Evolutionary conservation across 1,140 invertebrate species (phyloP).

Genomic region (Charaxes varanes): DNA sequence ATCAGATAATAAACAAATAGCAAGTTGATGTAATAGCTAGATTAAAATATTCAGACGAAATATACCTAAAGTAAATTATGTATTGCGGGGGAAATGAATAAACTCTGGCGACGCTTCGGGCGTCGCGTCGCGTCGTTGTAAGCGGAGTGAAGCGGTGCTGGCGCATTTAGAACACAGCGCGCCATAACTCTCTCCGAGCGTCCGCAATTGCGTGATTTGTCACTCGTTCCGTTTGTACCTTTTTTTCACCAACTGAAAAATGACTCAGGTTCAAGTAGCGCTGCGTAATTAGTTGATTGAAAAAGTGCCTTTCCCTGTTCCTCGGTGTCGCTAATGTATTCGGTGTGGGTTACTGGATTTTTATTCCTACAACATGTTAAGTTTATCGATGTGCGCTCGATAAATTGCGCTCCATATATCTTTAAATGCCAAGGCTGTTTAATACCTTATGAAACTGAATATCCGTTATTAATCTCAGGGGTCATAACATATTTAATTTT

Average conservation of each 20-base stretch:
- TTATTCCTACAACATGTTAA: slow-evolving; percentile 24
- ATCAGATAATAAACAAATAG: no score
- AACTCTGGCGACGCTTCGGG: no score
- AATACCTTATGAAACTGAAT: no score
- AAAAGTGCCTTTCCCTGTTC: slow-evolving; percentile 55
- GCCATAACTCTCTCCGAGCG: slow-evolving; percentile 63
- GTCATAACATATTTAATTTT: no score
- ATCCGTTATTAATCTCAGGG: no score
- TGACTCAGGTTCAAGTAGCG: slow-evolving; percentile 43
- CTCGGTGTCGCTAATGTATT: slow-evolving; percentile 20
- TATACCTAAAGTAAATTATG: no score
- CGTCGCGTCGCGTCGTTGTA: slow-evolving; percentile 22
- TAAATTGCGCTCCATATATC: no score
- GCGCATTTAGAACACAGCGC: slow-evolving; percentile 64
- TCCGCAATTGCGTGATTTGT: slow-evolving; percentile 70
- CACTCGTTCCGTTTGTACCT: slow-evolving; percentile 49
- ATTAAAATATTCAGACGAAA: no score
- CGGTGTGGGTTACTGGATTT: slow-evolving; percentile 28
- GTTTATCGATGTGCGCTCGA: not conserved
- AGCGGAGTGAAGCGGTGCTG: slow-evolving; percentile 22
- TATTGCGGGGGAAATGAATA: no score
- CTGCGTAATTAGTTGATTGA: slow-evolving; percentile 61
- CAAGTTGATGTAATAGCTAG: no score
- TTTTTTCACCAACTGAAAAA: slow-evolving; percentile 59
- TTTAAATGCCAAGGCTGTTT: no score